Conservation (phyloP, 2,888 invertebrate species). For the Drosophila mercatorum region DNA sequence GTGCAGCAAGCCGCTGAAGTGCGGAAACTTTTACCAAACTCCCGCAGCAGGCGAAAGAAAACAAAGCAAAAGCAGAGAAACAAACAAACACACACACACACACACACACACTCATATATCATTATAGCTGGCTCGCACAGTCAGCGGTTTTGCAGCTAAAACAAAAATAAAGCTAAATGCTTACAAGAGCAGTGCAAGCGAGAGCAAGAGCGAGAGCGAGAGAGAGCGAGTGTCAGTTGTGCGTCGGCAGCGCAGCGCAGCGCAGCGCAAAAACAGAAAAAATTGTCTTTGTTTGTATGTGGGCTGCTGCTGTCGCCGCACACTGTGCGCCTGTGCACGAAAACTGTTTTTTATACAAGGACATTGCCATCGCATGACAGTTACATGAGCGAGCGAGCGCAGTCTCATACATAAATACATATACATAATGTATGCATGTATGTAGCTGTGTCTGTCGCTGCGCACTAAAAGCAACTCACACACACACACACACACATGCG, state of each 20-base stretch:
- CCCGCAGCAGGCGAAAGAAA: conserved; percentile 33
- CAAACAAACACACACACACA: neutral
- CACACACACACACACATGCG: no score
- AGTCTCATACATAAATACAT: neutral
- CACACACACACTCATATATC: neutral
- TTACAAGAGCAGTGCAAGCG: neutral
- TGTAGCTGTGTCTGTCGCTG: neutral
- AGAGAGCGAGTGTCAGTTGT: neutral
- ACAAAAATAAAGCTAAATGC: conserved; percentile 30
- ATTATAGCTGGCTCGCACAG: conserved; percentile 2
- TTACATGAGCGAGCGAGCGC: conserved; percentile 4
- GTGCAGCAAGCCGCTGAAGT: conserved; percentile 57
- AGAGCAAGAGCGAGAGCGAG: neutral
- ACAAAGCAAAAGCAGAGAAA: neutral
- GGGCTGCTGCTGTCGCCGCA: conserved; percentile 20
- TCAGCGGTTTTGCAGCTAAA: conserved; percentile 43
- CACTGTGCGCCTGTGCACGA: conserved; percentile 78
- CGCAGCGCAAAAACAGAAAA: conserved; percentile 2
- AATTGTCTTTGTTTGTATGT: neutral
- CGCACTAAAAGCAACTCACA: conserved; percentile 1
- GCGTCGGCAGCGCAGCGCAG: conserved; percentile 7
- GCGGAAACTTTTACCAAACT: conserved; percentile 52
- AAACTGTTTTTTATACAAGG: conserved; percentile 85
- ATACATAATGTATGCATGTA: neutral
- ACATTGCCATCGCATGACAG: conserved; percentile 82